Conservation (phyloP, 2,113 vertebrate species). For the Eulacestoma nigropectus region DNA sequence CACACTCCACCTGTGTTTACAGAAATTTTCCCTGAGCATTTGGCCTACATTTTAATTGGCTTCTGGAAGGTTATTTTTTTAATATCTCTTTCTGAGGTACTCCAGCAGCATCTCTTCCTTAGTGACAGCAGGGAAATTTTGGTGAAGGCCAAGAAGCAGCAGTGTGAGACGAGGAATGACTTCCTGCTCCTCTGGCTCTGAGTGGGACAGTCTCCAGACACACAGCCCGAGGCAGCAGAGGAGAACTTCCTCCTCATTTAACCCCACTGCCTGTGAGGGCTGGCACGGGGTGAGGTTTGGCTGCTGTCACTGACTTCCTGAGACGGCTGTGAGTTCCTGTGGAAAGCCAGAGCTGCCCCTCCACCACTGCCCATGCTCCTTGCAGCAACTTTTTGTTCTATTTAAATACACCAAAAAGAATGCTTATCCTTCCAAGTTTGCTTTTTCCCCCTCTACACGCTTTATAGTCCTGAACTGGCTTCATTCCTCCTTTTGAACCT, state of each 20-base stretch:
- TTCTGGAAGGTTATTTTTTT: not conserved
- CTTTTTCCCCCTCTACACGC: not conserved
- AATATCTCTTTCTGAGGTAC: not conserved
- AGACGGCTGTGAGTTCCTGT: not conserved
- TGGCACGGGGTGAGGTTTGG: not conserved
- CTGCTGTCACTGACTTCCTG: not conserved
- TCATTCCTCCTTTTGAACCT: not conserved
- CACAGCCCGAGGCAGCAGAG: not conserved
- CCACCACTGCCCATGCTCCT: not conserved
- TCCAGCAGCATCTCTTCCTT: not conserved
- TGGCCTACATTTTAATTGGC: slow-evolving; percentile 42
- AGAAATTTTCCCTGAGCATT: slow-evolving; percentile 34
- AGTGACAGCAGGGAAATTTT: not conserved
- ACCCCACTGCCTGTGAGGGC: not conserved
- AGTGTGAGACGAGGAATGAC: not conserved
- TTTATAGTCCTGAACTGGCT: not conserved
- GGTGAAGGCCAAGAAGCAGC: not conserved
- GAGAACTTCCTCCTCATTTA: not conserved
- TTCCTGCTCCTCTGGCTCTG: not conserved
- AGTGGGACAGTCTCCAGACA: not conserved
- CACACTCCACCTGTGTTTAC: slow-evolving; percentile 20
- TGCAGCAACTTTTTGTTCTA: not conserved
- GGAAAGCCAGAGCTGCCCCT: not conserved
- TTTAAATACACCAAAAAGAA: not conserved
- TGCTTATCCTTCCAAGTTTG: not conserved